phyloP scores from a whole-genome alignment of 2,888 invertebrate species.

The Mesochorus sp. region DNA sequence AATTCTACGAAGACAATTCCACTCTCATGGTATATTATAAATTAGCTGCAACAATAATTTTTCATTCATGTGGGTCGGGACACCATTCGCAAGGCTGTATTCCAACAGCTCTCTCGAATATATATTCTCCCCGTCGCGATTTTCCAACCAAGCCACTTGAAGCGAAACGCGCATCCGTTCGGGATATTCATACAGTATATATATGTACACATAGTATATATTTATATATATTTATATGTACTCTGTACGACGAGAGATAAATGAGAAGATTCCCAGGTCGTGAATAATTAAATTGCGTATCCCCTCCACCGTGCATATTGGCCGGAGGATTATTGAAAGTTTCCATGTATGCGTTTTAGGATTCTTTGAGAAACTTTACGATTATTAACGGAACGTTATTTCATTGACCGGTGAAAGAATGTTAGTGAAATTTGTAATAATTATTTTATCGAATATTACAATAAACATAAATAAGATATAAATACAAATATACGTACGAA shows the following conservation, averaged over 20 bases:
- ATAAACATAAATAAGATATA: neutral
- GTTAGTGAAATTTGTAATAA: neutral
- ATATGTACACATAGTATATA: constrained; percentile 9
- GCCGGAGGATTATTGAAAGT: constrained; percentile 44
- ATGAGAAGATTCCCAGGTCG: constrained; percentile 57
- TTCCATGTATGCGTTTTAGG: neutral
- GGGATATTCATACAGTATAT: constrained; percentile 1
- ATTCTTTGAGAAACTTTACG: constrained; percentile 1
- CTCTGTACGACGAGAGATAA: constrained; percentile 51
- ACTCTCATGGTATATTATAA: constrained; percentile 14
- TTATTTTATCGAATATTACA: neutral
- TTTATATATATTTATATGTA: no score
- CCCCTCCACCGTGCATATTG: neutral
- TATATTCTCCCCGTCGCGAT: constrained; percentile 48
- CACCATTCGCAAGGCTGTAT: constrained; percentile 52
- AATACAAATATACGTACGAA: no score
- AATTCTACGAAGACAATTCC: constrained; percentile 49
- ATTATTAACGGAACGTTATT: constrained; percentile 1
- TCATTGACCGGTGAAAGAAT: no score
- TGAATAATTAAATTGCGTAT: constrained; percentile 58
- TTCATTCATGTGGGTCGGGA: constrained; percentile 60
- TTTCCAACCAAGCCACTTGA: constrained; percentile 55
- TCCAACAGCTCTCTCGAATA: constrained; percentile 26
- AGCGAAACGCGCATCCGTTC: constrained; percentile 63
- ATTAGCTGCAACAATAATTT: constrained; percentile 55